phyloP scores from a whole-genome alignment of 1,140 invertebrate genomes.

The Drosophila virilis region DNA sequence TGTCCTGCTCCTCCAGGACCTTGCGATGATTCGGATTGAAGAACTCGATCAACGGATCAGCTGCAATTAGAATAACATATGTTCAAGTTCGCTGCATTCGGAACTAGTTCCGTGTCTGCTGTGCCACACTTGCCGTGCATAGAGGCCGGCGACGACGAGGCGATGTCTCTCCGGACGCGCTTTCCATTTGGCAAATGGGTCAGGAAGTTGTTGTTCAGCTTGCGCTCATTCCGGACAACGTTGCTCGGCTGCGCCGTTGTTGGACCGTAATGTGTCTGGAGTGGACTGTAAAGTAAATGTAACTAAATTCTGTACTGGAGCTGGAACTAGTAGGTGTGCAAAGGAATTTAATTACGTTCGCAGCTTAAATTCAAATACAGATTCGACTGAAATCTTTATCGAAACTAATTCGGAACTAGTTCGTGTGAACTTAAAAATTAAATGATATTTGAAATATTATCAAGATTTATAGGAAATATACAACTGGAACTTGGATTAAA shows the following conservation, averaged over 20 bases:
- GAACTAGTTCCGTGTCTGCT: neutral
- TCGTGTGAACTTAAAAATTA: too few relatives aligned
- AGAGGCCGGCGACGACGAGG: constrained; percentile 54
- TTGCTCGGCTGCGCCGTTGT: constrained; percentile 19
- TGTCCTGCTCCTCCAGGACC: constrained; percentile 88
- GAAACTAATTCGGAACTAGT: neutral
- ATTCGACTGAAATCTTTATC: too few relatives aligned
- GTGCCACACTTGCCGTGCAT: constrained; percentile 64
- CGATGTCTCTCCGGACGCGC: constrained; percentile 56
- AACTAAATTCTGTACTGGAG: neutral
- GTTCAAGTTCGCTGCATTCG: neutral
- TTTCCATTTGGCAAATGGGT: constrained; percentile 37
- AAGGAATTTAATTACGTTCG: too few relatives aligned
- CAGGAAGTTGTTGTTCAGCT: constrained; percentile 58
- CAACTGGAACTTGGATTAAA: too few relatives aligned
- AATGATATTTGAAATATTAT: too few relatives aligned
- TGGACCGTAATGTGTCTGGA: neutral
- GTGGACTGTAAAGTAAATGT: neutral
- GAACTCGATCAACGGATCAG: constrained; percentile 88
- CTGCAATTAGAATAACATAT: constrained; percentile 52
- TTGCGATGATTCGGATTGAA: constrained; percentile 88
- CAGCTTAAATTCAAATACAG: too few relatives aligned
- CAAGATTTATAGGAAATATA: too few relatives aligned
- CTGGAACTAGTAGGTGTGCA: too few relatives aligned
- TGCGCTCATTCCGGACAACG: constrained; percentile 54